Evolutionary conservation across 2,113 vertebrate species (phyloP).

Genomic region (Callaeas wilsoni): DNA sequence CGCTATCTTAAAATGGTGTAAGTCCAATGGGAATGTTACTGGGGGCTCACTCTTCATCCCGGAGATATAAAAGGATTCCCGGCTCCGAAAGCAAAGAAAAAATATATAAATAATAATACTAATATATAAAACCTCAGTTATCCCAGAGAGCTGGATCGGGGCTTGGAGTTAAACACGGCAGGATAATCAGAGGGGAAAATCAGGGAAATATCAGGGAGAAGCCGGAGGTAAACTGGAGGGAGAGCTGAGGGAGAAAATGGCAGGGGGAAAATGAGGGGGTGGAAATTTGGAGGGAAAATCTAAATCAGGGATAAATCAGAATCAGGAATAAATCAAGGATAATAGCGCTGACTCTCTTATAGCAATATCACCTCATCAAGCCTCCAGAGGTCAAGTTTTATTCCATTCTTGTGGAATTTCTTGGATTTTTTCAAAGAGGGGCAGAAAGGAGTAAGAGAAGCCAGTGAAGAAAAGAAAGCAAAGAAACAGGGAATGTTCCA

Average conservation of each 20-base stretch:
- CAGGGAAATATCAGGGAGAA: not conserved
- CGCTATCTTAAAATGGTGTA: not conserved
- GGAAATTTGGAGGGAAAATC: not conserved
- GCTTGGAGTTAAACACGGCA: not conserved
- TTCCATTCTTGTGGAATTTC: not conserved
- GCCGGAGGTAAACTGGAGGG: not conserved
- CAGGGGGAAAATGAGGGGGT: accelerated
- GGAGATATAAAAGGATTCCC: not conserved
- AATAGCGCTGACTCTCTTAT: not conserved
- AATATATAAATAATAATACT: not conserved
- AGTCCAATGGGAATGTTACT: not conserved
- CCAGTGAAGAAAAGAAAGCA: not conserved
- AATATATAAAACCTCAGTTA: not conserved
- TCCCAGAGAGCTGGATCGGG: accelerated
- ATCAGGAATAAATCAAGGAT: not conserved
- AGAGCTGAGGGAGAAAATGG: not conserved
- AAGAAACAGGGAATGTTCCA: not conserved
- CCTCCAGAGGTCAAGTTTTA: not conserved
- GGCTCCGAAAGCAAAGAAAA: not conserved
- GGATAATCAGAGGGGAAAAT: not conserved
- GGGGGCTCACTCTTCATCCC: not conserved
- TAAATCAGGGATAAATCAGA: not conserved
- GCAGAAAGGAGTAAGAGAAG: not conserved
- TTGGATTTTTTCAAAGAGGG: not conserved
- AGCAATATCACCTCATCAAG: not conserved